Evolutionary conservation across 2,888 invertebrate genomes (phyloP).

Genomic region (Nomada ruficornis): DNA sequence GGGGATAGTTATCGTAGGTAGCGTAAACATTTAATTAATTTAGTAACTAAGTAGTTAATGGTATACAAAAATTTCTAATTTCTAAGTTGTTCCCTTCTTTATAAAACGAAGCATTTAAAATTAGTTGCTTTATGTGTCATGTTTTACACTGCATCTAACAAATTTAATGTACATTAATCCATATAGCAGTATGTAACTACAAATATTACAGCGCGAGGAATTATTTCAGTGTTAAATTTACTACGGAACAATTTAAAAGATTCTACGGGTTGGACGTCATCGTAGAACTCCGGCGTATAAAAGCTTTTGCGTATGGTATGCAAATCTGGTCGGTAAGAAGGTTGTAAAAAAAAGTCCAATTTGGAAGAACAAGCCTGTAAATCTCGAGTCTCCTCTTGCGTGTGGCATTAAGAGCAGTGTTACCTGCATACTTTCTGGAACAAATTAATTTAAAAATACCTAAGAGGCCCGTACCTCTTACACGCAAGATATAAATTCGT

Average conservation of each 20-base stretch:
- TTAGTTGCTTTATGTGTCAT: too few species aligned
- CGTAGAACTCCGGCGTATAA: background rate
- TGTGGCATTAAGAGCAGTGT: background rate
- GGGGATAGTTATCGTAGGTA: too few species aligned
- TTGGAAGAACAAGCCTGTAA: background rate
- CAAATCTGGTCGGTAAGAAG: background rate
- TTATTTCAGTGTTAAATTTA: background rate
- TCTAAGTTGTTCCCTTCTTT: too few species aligned
- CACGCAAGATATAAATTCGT: background rate
- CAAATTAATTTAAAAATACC: background rate
- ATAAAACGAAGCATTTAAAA: too few species aligned
- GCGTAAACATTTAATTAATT: too few species aligned
- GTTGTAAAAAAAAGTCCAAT: conserved; percentile 2
- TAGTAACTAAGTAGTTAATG: too few species aligned
- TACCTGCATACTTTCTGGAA: background rate
- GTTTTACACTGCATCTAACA: too few species aligned
- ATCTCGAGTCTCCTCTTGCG: background rate
- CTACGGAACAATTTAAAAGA: background rate
- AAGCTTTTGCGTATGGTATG: background rate
- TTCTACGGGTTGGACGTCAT: conserved; percentile 5
- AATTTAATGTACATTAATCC: too few species aligned
- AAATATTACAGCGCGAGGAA: too few species aligned
- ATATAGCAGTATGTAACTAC: too few species aligned
- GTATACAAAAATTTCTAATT: too few species aligned
- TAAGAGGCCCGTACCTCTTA: background rate